Percentiles rank a stretch among this genome's conserved stretches.
Evolutionary conservation across 2,888 invertebrate species (phyloP).

Genomic region (Drosophila cracens): DNA sequence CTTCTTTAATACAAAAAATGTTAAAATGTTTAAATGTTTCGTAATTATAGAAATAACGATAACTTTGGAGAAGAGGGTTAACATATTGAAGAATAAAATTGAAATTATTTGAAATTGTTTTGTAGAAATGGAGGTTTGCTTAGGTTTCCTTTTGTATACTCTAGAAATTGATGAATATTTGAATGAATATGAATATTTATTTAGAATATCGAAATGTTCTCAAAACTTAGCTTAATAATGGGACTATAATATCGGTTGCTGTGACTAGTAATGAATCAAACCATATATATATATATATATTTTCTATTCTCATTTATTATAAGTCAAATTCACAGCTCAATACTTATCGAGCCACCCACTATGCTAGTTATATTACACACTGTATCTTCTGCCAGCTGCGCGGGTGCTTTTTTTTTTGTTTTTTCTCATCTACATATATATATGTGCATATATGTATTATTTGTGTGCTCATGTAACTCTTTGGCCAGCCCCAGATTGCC

Average conservation of each 20-base stretch:
- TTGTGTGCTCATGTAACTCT: constrained; percentile 6
- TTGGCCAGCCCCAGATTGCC: constrained; percentile 45
- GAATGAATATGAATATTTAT: too few relatives aligned
- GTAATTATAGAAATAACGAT: not conserved
- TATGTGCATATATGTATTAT: constrained; percentile 3
- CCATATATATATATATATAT: too few relatives aligned
- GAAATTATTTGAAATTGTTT: not conserved
- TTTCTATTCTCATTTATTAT: not conserved
- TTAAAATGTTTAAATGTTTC: not conserved
- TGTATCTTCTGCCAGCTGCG: constrained; percentile 30
- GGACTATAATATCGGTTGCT: too few relatives aligned
- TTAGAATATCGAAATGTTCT: too few relatives aligned
- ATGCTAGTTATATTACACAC: constrained; percentile 28
- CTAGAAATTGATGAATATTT: not conserved
- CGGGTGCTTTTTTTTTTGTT: constrained; percentile 25
- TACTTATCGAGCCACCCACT: constrained; percentile 47
- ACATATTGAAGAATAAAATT: not conserved
- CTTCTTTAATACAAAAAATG: not conserved
- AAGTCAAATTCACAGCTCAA: not conserved
- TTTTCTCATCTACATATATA: constrained; percentile 3
- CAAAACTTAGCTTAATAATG: too few relatives aligned
- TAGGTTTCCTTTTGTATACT: not conserved
- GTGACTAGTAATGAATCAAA: not conserved
- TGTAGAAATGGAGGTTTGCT: not conserved
- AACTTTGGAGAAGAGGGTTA: not conserved